Percentiles rank a stretch among this genome's conserved stretches.
These are phyloP conservation scores for Aleiodes alternator DNA, from an alignment of 2,888 invertebrate species.

Conservation along the genomic window DNA sequence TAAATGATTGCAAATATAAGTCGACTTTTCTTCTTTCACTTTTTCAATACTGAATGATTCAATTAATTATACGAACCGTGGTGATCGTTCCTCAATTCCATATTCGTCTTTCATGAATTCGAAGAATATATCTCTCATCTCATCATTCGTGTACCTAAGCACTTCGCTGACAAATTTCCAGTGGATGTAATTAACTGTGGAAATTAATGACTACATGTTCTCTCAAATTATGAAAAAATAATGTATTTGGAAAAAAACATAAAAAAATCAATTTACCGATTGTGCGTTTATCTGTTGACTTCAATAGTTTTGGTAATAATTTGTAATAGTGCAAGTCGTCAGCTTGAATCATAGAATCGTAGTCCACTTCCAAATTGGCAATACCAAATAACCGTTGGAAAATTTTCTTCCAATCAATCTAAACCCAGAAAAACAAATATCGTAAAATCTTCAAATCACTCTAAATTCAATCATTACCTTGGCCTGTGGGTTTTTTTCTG, in stretches of 20 bases:
- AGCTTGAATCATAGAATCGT: not conserved
- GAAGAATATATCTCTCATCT: constrained; percentile 39
- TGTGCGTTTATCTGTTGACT: constrained; percentile 7
- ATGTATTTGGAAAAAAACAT: not conserved
- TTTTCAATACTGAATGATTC: too few species aligned
- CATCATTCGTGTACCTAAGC: constrained; percentile 46
- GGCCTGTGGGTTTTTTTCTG: not conserved
- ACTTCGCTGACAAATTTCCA: constrained; percentile 51
- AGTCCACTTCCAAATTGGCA: not conserved
- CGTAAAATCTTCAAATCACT: constrained; percentile 1
- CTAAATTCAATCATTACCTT: constrained; percentile 9
- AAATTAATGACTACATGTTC: not conserved
- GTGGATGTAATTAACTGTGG: constrained; percentile 53
- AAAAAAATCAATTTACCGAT: constrained; percentile 4
- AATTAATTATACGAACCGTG: constrained; percentile 40
- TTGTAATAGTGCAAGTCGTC: not conserved
- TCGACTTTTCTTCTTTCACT: not conserved
- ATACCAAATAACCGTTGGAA: not conserved
- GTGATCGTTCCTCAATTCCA: constrained; percentile 38
- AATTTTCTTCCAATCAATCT: constrained; percentile 5
- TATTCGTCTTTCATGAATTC: constrained; percentile 25
- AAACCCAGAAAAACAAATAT: not conserved
- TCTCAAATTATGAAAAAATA: too few species aligned
- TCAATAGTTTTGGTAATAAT: not conserved
- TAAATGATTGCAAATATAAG: too few species aligned